Percentiles rank a stretch among this genome's conserved stretches.
Conservation (phyloP, 2,113 vertebrate species). For the Quiscalus mexicanus region DNA sequence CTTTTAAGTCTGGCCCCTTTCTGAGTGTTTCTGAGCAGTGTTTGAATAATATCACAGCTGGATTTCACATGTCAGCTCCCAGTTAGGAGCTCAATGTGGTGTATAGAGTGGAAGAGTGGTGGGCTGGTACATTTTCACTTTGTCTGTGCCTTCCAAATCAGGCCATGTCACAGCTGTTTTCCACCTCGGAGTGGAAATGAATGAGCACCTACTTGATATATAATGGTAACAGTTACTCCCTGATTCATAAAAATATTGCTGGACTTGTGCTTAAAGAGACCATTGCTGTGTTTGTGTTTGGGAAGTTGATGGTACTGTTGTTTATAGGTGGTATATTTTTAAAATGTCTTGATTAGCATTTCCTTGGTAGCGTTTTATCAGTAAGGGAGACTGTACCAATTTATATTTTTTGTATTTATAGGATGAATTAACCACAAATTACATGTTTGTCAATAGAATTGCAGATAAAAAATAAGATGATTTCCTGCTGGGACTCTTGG, state of each 20-base stretch:
- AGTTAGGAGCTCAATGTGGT: neutral
- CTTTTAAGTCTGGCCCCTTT: neutral
- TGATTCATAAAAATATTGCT: neutral
- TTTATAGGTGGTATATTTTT: neutral
- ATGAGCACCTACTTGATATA: neutral
- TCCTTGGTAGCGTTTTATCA: neutral
- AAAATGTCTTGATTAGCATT: neutral
- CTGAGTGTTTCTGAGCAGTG: neutral
- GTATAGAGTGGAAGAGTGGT: neutral
- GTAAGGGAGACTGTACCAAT: neutral
- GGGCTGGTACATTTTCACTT: neutral
- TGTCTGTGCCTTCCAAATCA: neutral
- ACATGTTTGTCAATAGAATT: neutral
- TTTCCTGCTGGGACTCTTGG: neutral
- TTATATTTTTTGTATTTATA: neutral
- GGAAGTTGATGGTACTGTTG: neutral
- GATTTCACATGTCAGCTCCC: neutral
- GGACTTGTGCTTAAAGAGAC: neutral
- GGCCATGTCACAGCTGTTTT: neutral
- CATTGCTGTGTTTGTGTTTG: neutral
- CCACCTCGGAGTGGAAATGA: neutral
- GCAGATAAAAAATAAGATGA: neutral
- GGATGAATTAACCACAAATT: neutral
- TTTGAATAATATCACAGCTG: neutral
- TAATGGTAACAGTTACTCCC: neutral